Conservation (phyloP, 64 coral and sea anemone species). For the Pachyseris speciosa region DNA sequence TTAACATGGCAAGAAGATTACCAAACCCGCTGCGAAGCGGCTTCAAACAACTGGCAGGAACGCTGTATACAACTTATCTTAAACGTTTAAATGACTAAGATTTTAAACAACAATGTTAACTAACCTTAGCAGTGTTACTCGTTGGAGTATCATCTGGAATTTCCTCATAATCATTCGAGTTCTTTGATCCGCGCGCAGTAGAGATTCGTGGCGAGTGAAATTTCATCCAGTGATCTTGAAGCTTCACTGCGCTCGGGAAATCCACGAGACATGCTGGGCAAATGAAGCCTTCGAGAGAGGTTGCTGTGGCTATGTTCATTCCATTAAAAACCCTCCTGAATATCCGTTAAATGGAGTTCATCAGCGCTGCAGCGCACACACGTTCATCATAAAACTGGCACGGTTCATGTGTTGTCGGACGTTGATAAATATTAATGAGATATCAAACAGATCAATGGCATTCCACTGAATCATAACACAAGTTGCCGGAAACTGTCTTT, state of each 20-base stretch:
- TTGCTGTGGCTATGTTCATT: conserved; percentile 60
- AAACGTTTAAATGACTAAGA: not conserved
- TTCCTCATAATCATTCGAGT: conserved; percentile 71
- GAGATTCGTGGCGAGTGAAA: conserved; percentile 73
- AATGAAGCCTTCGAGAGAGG: conserved; percentile 91
- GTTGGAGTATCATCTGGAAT: conserved; percentile 31
- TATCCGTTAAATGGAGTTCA: not conserved
- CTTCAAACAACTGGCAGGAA: not conserved
- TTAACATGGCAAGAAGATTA: conserved; percentile 3
- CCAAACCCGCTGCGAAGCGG: not conserved
- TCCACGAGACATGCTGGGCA: conserved; percentile 91
- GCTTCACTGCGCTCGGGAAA: conserved; percentile 80
- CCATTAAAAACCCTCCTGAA: conserved; percentile 4
- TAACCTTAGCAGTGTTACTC: conserved; percentile 11
- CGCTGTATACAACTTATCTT: not conserved
- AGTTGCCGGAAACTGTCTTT: not conserved
- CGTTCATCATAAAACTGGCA: not conserved
- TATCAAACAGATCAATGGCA: conserved; percentile 29
- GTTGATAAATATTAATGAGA: conserved; percentile 15
- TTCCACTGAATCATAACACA: conserved; percentile 2
- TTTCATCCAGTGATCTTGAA: conserved; percentile 87
- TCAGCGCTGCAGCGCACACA: not conserved
- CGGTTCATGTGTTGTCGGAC: not conserved
- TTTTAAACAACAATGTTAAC: not conserved
- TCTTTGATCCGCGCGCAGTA: not conserved